Conservation (phyloP, 1,140 invertebrate genomes). For the Trachymyrmex septentrionalis region DNA sequence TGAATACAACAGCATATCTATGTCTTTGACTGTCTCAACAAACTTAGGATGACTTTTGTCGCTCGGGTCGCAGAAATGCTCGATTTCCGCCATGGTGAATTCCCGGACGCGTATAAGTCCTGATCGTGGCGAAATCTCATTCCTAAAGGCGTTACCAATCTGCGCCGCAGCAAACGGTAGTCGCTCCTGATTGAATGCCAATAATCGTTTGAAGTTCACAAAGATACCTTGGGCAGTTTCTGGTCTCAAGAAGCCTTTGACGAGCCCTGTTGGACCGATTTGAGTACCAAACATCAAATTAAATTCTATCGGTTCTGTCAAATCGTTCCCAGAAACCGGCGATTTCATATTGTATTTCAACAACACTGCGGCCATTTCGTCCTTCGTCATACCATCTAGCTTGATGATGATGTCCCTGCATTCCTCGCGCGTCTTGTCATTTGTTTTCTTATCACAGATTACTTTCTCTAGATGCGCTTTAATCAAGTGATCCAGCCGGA, state of each 20-base stretch:
- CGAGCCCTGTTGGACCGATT: slow-evolving; percentile 97
- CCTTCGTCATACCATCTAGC: slow-evolving; percentile 95
- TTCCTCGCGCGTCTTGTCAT: slow-evolving; percentile 90
- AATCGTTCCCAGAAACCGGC: slow-evolving; percentile 96
- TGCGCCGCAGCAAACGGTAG: slow-evolving; percentile 99
- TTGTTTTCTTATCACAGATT: slow-evolving; percentile 93
- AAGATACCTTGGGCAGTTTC: slow-evolving; percentile 99
- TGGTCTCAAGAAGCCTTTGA: slow-evolving; percentile 98
- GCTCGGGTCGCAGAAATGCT: slow-evolving; percentile 98
- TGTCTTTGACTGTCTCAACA: slow-evolving; percentile 91
- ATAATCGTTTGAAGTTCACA: slow-evolving; percentile 98
- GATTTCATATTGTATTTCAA: slow-evolving; percentile 97
- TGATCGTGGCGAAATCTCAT: slow-evolving; percentile 99
- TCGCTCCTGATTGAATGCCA: slow-evolving; percentile 99
- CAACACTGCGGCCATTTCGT: slow-evolving; percentile 95
- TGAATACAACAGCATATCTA: slow-evolving; percentile 94
- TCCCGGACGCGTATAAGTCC: slow-evolving; percentile 98
- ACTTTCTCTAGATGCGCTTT: slow-evolving; percentile 98
- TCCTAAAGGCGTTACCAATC: slow-evolving; percentile 99
- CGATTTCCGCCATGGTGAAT: slow-evolving; percentile 99
- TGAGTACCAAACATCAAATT: slow-evolving; percentile 99
- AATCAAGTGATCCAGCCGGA: slow-evolving; percentile 99
- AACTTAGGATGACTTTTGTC: slow-evolving; percentile 98
- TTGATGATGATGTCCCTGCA: slow-evolving; percentile 94
- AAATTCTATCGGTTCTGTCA: slow-evolving; percentile 98